These are phyloP conservation scores for Urosaurus nigricauda DNA, from an alignment of 2,797 vertebrate species.

Conservation along the genomic window DNA sequence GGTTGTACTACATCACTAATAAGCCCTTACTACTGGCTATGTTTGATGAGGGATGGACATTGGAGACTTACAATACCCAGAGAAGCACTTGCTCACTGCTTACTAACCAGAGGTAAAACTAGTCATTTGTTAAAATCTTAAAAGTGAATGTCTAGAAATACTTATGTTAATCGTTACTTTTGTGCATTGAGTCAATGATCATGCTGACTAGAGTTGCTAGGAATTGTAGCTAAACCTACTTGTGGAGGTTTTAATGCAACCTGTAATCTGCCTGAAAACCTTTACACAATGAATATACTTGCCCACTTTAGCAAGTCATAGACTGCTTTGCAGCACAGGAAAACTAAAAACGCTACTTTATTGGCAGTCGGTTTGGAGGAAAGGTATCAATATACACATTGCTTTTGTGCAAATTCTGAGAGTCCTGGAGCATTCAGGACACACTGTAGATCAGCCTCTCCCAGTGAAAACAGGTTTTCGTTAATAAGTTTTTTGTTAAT, in stretches of 20 bases:
- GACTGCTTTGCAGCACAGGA: neutral
- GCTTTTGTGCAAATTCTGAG: too few species aligned
- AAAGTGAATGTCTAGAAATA: too few species aligned
- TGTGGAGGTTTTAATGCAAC: neutral
- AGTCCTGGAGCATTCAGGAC: too few species aligned
- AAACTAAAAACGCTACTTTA: neutral
- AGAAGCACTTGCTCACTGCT: neutral
- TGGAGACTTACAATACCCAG: neutral
- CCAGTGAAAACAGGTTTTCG: too few species aligned
- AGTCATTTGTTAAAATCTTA: neutral
- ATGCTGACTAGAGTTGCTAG: too few species aligned
- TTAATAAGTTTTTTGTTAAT: too few species aligned
- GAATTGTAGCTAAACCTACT: too few species aligned
- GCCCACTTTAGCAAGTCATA: neutral
- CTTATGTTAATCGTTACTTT: too few species aligned
- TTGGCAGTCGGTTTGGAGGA: neutral
- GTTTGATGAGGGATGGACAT: neutral
- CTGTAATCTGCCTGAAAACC: neutral
- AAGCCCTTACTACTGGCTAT: neutral
- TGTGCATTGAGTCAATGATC: too few species aligned
- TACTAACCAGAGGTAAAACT: neutral
- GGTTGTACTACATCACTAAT: too few species aligned
- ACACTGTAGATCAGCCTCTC: too few species aligned
- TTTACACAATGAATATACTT: neutral
- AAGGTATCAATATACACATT: neutral